Base-by-base conservation (phyloP, 37 sponge, comb jelly and placozoan genomes). In the Agelas oroides region DNA sequence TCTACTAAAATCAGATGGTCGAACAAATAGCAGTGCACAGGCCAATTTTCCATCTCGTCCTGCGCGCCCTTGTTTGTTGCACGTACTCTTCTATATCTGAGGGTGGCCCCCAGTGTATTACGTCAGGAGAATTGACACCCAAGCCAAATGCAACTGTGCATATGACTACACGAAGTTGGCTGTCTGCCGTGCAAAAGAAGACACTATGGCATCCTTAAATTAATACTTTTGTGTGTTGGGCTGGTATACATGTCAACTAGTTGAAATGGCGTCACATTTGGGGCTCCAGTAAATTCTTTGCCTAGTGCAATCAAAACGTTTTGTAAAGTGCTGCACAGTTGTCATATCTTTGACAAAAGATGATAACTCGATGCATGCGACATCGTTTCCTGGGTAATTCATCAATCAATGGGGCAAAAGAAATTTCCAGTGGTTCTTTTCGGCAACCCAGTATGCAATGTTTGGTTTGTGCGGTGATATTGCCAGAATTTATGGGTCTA, bases 141-240 rank as follows among this genome's bases (percentile, higher is more conserved):
- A 79, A 65, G 24, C 80, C 80, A 65, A 79, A 80, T 40, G 81
- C 81, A 8, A 82, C 38, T 18, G 83, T 82, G 21, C 60, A 58
- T 37, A 81, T 81, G 31, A 81, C 59, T 31, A 81, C 60, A 25
- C 73, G 54, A 31, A 71, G 40, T 58, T 12, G 36, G 38, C 60
- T 28, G 18, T 38, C 31, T 25, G 5, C 21, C n/a, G n/a, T n/a
- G n/a, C n/a, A n/a, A n/a, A n/a, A n/a, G n/a, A n/a, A n/a, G n/a
- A n/a, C n/a, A n/a, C n/a, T n/a, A n/a, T n/a, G n/a, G n/a, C n/a
- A n/a, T n/a, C n/a, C n/a, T n/a, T n/a, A n/a, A n/a, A n/a, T 46
- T 46, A 8, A 46, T 8, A 46, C 46, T 46, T 46, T 3, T 46
- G 46, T 84, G 67, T 11, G 76, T 74, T 54, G 40, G 34, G 38